Conservation (phyloP, 1,140 invertebrate genomes). For the Artemia franciscana region DNA sequence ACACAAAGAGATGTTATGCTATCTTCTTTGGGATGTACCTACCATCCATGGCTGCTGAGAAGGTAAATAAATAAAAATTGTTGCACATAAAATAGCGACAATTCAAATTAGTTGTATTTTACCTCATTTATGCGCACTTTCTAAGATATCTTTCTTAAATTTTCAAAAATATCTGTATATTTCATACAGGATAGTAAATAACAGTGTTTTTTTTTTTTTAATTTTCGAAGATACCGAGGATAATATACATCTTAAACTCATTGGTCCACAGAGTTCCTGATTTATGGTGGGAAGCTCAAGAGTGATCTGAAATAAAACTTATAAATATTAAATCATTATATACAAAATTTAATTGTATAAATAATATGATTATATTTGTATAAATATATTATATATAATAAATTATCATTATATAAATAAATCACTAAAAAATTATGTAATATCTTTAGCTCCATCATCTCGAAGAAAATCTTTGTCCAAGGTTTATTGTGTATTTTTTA, state of each 20-base stretch:
- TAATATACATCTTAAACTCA: neutral
- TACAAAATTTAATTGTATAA: too few species aligned
- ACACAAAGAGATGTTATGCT: constrained; percentile 34
- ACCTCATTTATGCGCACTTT: neutral
- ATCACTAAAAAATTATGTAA: too few species aligned
- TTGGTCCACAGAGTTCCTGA: too few species aligned
- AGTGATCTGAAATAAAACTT: too few species aligned
- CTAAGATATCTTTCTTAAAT: neutral
- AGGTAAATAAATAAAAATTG: constrained; percentile 17
- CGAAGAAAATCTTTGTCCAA: too few species aligned
- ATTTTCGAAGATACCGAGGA: neutral
- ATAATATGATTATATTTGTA: too few species aligned
- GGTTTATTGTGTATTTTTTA: too few species aligned
- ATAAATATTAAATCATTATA: too few species aligned
- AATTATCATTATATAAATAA: too few species aligned
- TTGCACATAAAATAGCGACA: neutral
- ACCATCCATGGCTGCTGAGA: constrained; percentile 21
- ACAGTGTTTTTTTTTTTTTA: neutral
- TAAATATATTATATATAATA: too few species aligned
- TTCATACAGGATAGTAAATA: neutral
- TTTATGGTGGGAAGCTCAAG: too few species aligned
- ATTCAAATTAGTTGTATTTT: neutral
- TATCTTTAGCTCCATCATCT: too few species aligned
- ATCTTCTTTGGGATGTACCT: constrained; percentile 27
- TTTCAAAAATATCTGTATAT: neutral